phyloP scores from a whole-genome alignment of 2,888 invertebrate genomes.

The Cerceris ruficornis region DNA sequence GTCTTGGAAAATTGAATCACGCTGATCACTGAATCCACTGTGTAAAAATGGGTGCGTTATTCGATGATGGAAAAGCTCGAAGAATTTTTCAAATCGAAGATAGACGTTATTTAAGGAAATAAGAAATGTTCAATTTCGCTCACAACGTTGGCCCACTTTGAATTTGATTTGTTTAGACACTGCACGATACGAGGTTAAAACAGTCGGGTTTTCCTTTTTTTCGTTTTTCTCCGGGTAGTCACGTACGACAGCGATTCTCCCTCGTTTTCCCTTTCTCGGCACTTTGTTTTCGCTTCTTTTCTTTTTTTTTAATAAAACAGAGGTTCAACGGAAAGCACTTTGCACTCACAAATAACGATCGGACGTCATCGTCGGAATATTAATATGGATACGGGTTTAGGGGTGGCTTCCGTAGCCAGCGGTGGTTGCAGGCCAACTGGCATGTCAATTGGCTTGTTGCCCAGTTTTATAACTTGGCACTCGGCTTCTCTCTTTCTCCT shows the following conservation, averaged over 20 bases:
- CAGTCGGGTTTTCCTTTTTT: conserved; percentile 11
- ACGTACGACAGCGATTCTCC: conserved; percentile 14
- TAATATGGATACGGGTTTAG: conserved; percentile 69
- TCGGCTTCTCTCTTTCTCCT: conserved; percentile 60
- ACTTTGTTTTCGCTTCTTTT: conserved; percentile 8
- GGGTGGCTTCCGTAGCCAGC: conserved; percentile 75
- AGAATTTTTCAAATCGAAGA: no score
- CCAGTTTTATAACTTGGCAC: conserved; percentile 80
- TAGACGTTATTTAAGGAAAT: no score
- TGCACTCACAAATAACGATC: conserved; percentile 76
- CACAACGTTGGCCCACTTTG: no score
- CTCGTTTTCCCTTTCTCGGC: conserved; percentile 9
- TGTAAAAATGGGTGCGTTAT: no score
- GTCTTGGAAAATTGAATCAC: no score
- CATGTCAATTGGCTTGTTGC: conserved; percentile 82
- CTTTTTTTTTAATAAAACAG: conserved; percentile 17
- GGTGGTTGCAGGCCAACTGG: conserved; percentile 80
- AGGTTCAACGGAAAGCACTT: conserved; percentile 51
- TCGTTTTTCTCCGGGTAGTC: conserved; percentile 7
- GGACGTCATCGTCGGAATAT: conserved; percentile 72
- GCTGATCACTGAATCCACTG: no score
- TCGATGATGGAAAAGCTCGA: no score
- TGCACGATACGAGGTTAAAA: conserved; percentile 29
- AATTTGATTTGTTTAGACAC: conserved; percentile 31
- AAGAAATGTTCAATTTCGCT: no score